Base-by-base conservation (phyloP, 2,888 invertebrate genomes). In the Rhingia rostrata region DNA sequence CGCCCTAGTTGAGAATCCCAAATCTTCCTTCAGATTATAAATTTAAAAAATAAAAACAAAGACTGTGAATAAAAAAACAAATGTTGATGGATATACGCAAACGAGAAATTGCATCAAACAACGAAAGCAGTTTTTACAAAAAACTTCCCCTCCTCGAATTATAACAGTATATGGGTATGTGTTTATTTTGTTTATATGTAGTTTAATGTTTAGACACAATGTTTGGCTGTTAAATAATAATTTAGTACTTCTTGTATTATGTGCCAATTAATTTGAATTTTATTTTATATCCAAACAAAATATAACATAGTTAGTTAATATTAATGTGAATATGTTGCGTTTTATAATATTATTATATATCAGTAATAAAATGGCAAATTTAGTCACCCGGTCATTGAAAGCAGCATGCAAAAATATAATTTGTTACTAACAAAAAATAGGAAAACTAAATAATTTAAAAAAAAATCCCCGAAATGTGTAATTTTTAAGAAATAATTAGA, bases 401-500 rank as follows among this genome's bases (percentile, higher is more conserved):
- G 43, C 6, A 58, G 78, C 64, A 63, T 83, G 22, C 69, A 64
- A 54, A 47, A 33, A 61, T 72, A 72, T 61, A 67, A 70, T 81
- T 73, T 74, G 78, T 79, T 73, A 75, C 41, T 61, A 64, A 12
- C 32, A 51, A 51, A 67, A 53, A 72, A 49, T 37, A 14, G 33
- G 30, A 61, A 30, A 35, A 5, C 41, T 22, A 51, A 64, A 32
- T 37, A 53, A 51, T 30, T 14, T 22, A 53, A 10, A 47, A 45
- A 7, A 63, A 63, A 56, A 14, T 61, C 78, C 78, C 53, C 49
- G 53, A 61, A 74, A 73, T 61, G 69, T 83, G 63, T 81, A 43
- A 79, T 69, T 83, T 79, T 37, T 79, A 83, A 58, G 79, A 69
- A 67, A 54, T 74, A 49, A 53, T 49, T 32, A 47, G 66, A 61